Base-by-base conservation (phyloP, 1,140 invertebrate species). In the Eurytemora carolleeae region DNA sequence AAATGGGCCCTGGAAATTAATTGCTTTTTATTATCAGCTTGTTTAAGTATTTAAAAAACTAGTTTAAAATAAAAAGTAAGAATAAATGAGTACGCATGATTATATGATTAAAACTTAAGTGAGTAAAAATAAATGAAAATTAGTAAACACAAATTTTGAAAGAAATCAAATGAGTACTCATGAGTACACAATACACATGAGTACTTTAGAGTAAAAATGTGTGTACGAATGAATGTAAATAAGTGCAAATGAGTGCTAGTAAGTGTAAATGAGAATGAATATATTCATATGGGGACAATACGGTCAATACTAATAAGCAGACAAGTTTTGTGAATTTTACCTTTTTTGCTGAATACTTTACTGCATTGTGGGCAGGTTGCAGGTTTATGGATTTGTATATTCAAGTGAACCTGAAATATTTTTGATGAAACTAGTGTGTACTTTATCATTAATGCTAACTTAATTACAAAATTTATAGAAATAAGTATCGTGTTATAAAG, bases 341-440 rank as follows among this genome's bases (percentile, higher is more conserved):
- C 60, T 24, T 62, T 62, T 31, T 62, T 62, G 24, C 19, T 22
- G 24, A 62, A 62, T 1, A 62, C 60, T 22, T 62, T 62, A 16
- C 54, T 54, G 18, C 60, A 62, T n/a, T 18, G n/a, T 17, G n/a
- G 3, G 26, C 60, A 62, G 2, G 19, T 62, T 2, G 60, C 60
- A 1, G 60, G 60, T 22, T 62, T 62, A 24, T 57, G 55, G 60
- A 62, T 62, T 54, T 62, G 60, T n/a, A 62, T 19, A 18, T 56
- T 56, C n/a, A 62, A 31, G 18, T 62, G 60, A n/a, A 44, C 31
- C 31, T 44, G n/a, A 44, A 44, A 12, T n/a, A 44, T 44, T 44
- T 12, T 44, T 12, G n/a, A 44, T 44, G 7, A 44, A n/a, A n/a
- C 7, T 12, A 12, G n/a, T 12, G n/a, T 7, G 7, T 12, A 12